Conservation (phyloP, 2,888 invertebrate species). For the Mythimna pallens region DNA sequence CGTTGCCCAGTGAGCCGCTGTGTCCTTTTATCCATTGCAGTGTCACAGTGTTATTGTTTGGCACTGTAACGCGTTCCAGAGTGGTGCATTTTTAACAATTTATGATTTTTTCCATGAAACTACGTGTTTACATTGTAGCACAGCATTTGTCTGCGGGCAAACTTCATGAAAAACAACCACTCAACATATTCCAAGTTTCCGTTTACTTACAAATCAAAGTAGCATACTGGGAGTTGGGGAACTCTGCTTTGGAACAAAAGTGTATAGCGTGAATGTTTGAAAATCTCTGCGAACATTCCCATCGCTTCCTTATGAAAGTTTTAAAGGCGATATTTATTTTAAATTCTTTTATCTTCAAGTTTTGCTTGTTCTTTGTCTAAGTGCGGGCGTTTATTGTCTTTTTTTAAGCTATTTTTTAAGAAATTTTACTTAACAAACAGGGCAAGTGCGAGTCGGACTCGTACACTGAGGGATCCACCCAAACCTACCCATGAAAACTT, state of each 20-base stretch:
- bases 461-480: no score
- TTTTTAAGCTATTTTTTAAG: not conserved
- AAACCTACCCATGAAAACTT: no score
- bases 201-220: constrained; percentile 35
- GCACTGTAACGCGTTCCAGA: no score
- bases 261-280: constrained; percentile 52
- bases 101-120: no score
- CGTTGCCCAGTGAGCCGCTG: no score
- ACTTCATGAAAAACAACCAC: not conserved
- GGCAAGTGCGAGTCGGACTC: no score
- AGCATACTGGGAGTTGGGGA: constrained; percentile 28
- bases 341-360: constrained; percentile 55
- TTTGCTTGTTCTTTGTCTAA: constrained; percentile 42
- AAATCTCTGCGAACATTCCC: constrained; percentile 38
- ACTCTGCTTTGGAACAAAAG: constrained; percentile 45
- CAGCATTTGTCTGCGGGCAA: not conserved
- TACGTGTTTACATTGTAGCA: not conserved
- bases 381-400: constrained; percentile 20
- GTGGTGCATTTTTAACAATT: no score
- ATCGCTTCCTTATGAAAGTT: constrained; percentile 46
- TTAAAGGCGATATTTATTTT: constrained; percentile 57
- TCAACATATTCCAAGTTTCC: constrained; percentile 3
- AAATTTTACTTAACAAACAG: not conserved
- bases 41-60: no score
- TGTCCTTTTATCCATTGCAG: no score